Conservation (phyloP, 2,888 invertebrate genomes). For the Micropterix aruncella region DNA sequence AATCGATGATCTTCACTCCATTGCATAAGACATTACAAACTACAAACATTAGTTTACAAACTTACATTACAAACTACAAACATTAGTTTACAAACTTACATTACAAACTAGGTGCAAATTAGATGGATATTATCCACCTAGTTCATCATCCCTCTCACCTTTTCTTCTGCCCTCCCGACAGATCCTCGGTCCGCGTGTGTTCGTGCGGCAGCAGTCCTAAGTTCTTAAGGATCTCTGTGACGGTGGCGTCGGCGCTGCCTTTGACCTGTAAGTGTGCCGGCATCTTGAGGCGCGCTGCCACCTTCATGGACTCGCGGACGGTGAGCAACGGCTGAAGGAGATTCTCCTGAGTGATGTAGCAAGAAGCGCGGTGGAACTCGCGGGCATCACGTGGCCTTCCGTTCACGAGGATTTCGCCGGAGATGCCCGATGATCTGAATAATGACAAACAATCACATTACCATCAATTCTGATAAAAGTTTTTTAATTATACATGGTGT, state of each 20-base stretch:
- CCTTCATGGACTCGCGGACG: slow-evolving; percentile 62
- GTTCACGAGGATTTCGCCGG: slow-evolving; percentile 55
- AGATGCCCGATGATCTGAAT: slow-evolving; percentile 46
- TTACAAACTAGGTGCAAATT: no score
- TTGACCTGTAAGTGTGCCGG: slow-evolving; percentile 28
- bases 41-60: no score
- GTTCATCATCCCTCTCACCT: no score
- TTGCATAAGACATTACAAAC: no score
- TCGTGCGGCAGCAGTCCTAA: slow-evolving; percentile 48
- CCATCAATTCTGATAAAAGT: background rate
- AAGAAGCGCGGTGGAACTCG: slow-evolving; percentile 53
- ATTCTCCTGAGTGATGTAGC: slow-evolving; percentile 74
- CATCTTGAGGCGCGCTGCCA: slow-evolving; percentile 65
- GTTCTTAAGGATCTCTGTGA: slow-evolving; percentile 42
- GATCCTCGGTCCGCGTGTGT: slow-evolving; percentile 43
- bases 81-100: no score
- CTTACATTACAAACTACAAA: no score
- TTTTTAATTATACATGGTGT: no score
- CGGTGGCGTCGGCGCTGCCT: slow-evolving; percentile 8
- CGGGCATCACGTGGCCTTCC: slow-evolving; percentile 46
- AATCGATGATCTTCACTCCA: no score
- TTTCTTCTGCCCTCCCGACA: slow-evolving; percentile 72
- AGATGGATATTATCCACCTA: no score
- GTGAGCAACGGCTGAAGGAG: slow-evolving; percentile 58
- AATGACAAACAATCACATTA: background rate